Evolutionary conservation across 92 coral and sea anemone genomes (phyloP).

Genomic region (Porites evermanni): DNA sequence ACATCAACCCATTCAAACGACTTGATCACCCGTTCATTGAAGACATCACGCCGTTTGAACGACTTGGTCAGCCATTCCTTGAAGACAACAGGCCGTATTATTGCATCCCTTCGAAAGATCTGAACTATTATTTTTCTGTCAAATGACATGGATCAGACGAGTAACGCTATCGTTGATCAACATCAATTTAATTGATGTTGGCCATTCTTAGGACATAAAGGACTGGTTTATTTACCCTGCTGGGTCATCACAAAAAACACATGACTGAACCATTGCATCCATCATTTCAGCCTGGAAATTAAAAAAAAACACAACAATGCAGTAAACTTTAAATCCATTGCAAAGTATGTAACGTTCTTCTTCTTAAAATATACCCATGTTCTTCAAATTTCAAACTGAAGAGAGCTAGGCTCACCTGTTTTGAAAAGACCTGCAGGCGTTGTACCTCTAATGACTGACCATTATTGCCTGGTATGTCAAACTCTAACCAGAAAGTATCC

Average conservation of each 20-base stretch:
- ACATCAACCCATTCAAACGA: too few species aligned
- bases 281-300: constrained; percentile 86
- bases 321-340: not conserved
- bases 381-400: not conserved
- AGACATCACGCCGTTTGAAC: too few species aligned
- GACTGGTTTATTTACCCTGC: constrained; percentile 11
- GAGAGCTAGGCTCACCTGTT: constrained; percentile 62
- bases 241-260: constrained; percentile 79
- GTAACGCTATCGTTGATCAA: too few species aligned
- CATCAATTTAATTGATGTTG: too few species aligned
- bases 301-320: not conserved
- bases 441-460: constrained; percentile 68
- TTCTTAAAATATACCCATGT: not conserved
- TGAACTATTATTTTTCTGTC: too few species aligned
- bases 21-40: too few species aligned
- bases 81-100: too few species aligned
- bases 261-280: constrained; percentile 98
- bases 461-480: constrained; percentile 76
- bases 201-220: too few species aligned
- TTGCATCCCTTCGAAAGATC: too few species aligned
- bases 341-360: too few species aligned
- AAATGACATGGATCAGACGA: too few species aligned
- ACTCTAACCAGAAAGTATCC: constrained; percentile 97
- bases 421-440: constrained; percentile 93
- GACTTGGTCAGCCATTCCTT: too few species aligned